phyloP scores from a whole-genome alignment of 2,113 vertebrate genomes.

The Leuciscus idus region DNA sequence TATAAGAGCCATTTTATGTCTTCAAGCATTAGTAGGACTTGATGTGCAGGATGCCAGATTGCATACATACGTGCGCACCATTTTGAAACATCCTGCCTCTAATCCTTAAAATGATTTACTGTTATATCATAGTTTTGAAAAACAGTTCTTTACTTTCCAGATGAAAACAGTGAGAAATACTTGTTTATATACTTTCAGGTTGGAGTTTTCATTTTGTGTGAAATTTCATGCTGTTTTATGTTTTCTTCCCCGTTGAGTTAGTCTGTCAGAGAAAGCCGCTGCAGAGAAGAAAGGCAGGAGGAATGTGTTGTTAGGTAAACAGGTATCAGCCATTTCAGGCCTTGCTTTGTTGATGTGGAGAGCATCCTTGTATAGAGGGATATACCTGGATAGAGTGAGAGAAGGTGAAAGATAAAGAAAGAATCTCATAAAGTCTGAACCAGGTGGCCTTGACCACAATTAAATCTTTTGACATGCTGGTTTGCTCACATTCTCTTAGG shows the following conservation, averaged over 20 bases:
- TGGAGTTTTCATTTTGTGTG: neutral
- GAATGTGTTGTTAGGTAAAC: constrained; percentile 10
- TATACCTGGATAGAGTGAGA: neutral
- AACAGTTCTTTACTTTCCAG: neutral
- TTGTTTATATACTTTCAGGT: constrained; percentile 16
- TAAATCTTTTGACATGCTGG: neutral
- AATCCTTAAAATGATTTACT: neutral
- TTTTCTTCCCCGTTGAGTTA: neutral
- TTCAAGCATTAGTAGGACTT: neutral
- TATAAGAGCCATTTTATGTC: neutral
- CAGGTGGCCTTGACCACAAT: neutral
- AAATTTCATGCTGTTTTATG: constrained; percentile 19
- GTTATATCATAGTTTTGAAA: neutral
- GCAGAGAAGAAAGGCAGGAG: neutral
- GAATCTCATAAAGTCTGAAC: neutral
- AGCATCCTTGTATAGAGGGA: neutral
- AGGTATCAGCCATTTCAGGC: constrained; percentile 15
- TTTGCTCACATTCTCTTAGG: neutral
- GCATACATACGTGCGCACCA: neutral
- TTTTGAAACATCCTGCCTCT: neutral
- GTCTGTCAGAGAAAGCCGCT: neutral
- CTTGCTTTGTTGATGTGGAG: neutral
- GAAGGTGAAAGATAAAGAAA: neutral
- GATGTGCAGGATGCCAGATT: constrained; percentile 12
- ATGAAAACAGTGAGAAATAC: neutral